phyloP scores from a whole-genome alignment of 2,797 vertebrate species.

The Champsocephalus gunnari region DNA sequence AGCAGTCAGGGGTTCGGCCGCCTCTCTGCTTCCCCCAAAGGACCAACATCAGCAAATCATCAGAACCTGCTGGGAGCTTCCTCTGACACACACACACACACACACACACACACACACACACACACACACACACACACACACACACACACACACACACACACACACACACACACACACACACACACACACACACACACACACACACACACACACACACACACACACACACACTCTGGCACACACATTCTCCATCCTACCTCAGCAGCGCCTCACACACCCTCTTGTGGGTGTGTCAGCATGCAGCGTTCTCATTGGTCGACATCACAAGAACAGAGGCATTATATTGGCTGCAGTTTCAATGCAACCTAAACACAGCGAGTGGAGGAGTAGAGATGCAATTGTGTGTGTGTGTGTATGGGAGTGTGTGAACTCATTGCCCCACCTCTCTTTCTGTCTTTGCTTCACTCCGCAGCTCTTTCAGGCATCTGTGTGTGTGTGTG shows the following conservation, averaged over 20 bases:
- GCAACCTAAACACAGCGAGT: constrained; percentile 28
- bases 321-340: constrained; percentile 14
- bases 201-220: constrained; percentile 29
- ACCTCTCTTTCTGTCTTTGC: constrained; percentile 26
- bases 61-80: constrained; percentile 62
- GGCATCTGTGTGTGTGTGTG: constrained; percentile 17
- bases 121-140: constrained; percentile 29
- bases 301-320: constrained; percentile 60
- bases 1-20: constrained; percentile 62
- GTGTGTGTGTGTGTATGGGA: constrained; percentile 9
- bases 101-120: constrained; percentile 24
- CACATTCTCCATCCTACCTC: constrained; percentile 42
- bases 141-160: constrained; percentile 23
- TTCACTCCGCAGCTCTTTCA: constrained; percentile 36
- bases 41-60: constrained; percentile 75
- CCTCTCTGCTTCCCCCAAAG: constrained; percentile 60
- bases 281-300: constrained; percentile 75
- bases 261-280: constrained; percentile 51
- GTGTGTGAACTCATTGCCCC: constrained; percentile 53
- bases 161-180: constrained; percentile 29
- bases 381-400: constrained; percentile 14
- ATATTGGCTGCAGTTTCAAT: constrained; percentile 59
- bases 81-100: constrained; percentile 40
- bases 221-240: constrained; percentile 18
- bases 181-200: constrained; percentile 22